phyloP scores from a whole-genome alignment of 2,113 vertebrate species.

The Myrmecobius fasciatus region DNA sequence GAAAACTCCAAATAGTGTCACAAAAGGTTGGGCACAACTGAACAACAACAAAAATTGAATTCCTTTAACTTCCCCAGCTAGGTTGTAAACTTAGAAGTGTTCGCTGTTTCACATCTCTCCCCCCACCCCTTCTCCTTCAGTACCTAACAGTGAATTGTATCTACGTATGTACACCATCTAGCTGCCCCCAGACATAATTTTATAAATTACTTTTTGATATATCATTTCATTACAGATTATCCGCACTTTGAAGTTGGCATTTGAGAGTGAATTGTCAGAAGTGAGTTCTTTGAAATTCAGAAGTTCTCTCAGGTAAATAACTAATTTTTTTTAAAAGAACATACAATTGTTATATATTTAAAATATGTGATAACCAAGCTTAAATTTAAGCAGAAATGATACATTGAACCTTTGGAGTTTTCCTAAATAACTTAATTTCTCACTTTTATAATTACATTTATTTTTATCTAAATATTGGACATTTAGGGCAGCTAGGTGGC shows the following conservation, averaged over 20 bases:
- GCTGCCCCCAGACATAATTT: background rate
- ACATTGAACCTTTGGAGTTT: slow-evolving; percentile 51
- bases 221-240: slow-evolving; percentile 82
- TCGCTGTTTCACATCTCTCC: background rate
- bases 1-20: too few relatives aligned
- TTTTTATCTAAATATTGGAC: background rate
- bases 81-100: background rate
- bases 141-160: slow-evolving; percentile 36
- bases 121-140: background rate
- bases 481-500: too few relatives aligned
- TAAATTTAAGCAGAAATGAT: slow-evolving; percentile 52
- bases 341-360: slow-evolving; percentile 35
- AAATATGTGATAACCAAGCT: background rate
- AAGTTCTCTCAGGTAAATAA: slow-evolving; percentile 78
- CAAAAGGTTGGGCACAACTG: too few relatives aligned
- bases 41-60: background rate
- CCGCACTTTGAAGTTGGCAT: slow-evolving; percentile 79
- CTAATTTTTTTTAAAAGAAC: background rate
- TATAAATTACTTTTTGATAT: slow-evolving; percentile 25
- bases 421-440: slow-evolving; percentile 1
- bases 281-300: slow-evolving; percentile 78
- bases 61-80: background rate
- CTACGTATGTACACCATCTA: too few relatives aligned
- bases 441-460: background rate
- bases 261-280: slow-evolving; percentile 80